Base-by-base conservation (phyloP, 2,113 vertebrate species). In the Gobiocypris rarus region DNA sequence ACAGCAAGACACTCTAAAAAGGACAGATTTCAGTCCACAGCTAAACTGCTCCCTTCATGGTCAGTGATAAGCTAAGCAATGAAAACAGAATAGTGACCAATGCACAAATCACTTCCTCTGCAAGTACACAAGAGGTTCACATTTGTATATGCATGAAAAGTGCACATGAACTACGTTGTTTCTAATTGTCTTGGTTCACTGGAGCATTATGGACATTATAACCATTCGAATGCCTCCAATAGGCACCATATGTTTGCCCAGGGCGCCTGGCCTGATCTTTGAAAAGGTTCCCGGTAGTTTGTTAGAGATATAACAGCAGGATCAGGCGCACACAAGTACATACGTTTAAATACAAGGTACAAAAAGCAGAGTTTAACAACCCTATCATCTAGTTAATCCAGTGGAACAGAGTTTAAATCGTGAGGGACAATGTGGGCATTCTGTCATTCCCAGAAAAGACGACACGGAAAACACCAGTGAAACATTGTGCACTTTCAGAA, bases 371-470 rank as follows among this genome's bases (percentile, higher is more conserved):
- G 69, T 79, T 83, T 83, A 75, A 45, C 75, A 83, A 80, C 38
- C 83, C 45, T 76, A 63, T 83, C 83, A 84, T 76, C 48, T 77
- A 9, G 15, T 81, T 76, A 81, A 71, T 81, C 76, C 61, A 52
- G 41, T 34, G 52, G 48, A 48, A 48, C 41, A 19, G 43, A 70
- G 52, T 80, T 59, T 75, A 70, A 83, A 83, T 24, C 17, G 77
- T 86, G 58, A 50, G 50, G 82, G 84, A 88, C 83, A 86, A 83
- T 90, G 86, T 83, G 75, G 48, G 84, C 85, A 85, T 82, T 90
- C 89, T 89, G 88, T 87, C 69, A 31, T 86, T 54, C 75, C 52
- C 83, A 83, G 78, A 79, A 81, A 73, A 71, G 74, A 87, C 85
- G 81, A 75, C 84, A 82, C 14, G 19, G 54, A 81, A 76, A 85